phyloP scores from a whole-genome alignment of 2,797 vertebrate species.

The Octomys mimax region DNA sequence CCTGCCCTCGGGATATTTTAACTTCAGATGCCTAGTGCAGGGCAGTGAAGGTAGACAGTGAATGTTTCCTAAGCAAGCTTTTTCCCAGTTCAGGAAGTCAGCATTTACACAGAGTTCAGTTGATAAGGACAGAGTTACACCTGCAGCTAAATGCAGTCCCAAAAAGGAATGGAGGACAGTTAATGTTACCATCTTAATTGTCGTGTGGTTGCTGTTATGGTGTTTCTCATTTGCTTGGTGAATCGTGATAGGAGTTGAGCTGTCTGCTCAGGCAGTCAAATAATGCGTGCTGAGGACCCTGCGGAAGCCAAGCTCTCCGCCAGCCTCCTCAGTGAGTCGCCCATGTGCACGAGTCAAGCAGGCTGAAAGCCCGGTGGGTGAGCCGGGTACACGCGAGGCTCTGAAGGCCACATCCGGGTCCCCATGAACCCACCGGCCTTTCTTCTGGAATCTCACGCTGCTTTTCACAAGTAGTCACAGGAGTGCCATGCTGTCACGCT shows the following conservation, averaged over 20 bases:
- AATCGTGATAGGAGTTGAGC: background rate
- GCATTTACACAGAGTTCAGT: background rate
- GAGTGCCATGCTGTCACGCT: rapidly evolving
- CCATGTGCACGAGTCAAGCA: background rate
- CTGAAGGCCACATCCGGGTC: background rate
- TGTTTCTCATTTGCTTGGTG: background rate
- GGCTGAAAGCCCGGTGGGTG: background rate
- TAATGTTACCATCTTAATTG: background rate
- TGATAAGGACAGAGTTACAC: background rate
- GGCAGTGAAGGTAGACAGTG: background rate
- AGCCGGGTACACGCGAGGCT: background rate
- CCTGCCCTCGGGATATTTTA: too few relatives aligned
- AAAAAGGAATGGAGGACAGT: background rate
- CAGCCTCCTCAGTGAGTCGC: too few relatives aligned
- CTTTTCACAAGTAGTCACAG: background rate
- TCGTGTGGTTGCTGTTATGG: background rate
- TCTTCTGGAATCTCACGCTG: background rate
- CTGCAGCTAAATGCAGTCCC: background rate
- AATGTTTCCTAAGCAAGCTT: background rate
- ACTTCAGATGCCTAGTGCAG: too few relatives aligned
- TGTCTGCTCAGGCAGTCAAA: background rate
- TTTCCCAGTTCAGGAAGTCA: background rate
- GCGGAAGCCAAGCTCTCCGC: background rate
- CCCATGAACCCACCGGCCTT: too few relatives aligned
- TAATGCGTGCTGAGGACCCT: background rate